Conservation (phyloP, 2,113 vertebrate species). For the Rhinolophus ferrumequinum region DNA sequence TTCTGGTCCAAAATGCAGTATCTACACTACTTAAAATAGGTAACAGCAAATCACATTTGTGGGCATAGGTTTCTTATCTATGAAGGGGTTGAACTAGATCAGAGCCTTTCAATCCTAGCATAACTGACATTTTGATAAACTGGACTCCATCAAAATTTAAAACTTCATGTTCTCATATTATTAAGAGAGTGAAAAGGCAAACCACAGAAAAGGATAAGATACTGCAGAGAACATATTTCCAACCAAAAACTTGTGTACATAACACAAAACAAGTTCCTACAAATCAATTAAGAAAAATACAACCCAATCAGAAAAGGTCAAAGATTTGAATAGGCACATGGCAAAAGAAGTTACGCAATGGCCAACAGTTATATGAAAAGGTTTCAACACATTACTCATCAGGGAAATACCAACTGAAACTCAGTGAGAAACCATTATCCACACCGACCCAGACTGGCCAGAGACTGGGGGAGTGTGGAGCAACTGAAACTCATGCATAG, state of each 20-base stretch:
- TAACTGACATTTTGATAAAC: background rate
- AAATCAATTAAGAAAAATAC: background rate
- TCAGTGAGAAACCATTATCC: background rate
- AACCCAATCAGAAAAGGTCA: background rate
- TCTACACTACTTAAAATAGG: background rate
- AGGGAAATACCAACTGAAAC: constrained; percentile 16
- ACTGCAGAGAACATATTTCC: background rate
- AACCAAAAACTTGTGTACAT: background rate
- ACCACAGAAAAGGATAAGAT: background rate
- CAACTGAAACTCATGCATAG: background rate
- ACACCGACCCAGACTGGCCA: background rate
- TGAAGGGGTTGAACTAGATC: background rate
- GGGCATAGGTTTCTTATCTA: background rate
- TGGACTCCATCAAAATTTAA: constrained; percentile 19
- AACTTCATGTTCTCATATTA: background rate
- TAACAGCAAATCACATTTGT: background rate
- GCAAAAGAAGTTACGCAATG: constrained; percentile 11
- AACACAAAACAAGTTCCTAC: background rate
- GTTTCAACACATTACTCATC: constrained; percentile 6
- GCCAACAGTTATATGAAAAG: background rate
- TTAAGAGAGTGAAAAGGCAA: constrained; percentile 4
- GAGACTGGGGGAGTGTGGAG: background rate
- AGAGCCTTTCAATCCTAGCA: background rate
- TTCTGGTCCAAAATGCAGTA: background rate
- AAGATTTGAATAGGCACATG: background rate